Evolutionary conservation across 2,888 invertebrate genomes (phyloP), one percentile per base, ranked within the genome.

Genomic region (Aporophyla lueneburgensis): DNA sequence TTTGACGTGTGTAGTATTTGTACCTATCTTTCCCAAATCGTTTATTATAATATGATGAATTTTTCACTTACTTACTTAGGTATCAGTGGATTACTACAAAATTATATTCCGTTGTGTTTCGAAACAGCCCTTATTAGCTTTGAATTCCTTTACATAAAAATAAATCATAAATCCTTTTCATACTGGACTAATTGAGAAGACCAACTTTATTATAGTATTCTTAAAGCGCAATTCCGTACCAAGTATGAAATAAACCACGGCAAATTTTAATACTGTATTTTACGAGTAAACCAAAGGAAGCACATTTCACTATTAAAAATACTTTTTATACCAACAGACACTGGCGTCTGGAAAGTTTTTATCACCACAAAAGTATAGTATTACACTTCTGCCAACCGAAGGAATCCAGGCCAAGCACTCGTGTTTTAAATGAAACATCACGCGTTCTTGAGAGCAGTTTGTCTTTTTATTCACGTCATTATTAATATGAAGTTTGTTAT

Each of bases 341-440:
- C 51, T 63, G 62, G 16, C 27, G 58, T 71, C 70, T 74, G 33
- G 43, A 56, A 85, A 85, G 71, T 85, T 82, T 84, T 81, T 75
- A 71, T 63, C 62, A 65, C 70, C 27, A 69, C 70, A 65, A 24
- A 71, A 61, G 65, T 76, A 54, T 69, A 63, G n/a, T 74, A 71
- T 70, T 71, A 59, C 49, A 33, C 58, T 66, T 82, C 19, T 74
- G 58, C 54, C 43, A 69, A 40, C 69, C 58, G 62, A 70, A 70
- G 58, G 65, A 73, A 83, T 85, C 43, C 66, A 82, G 78, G 71
- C 69, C 82, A 85, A 81, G 46, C 72, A 62, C 72, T 81, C 33
- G 40, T 68, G 62, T 70, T 83, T 76, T 67, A 77, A 82, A 82
- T 63, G 72, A 82, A 76, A 85, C 72, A 70, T 67, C 78, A 76